Conservation (phyloP, 2,888 invertebrate species). For the Scaptomyza flava region DNA sequence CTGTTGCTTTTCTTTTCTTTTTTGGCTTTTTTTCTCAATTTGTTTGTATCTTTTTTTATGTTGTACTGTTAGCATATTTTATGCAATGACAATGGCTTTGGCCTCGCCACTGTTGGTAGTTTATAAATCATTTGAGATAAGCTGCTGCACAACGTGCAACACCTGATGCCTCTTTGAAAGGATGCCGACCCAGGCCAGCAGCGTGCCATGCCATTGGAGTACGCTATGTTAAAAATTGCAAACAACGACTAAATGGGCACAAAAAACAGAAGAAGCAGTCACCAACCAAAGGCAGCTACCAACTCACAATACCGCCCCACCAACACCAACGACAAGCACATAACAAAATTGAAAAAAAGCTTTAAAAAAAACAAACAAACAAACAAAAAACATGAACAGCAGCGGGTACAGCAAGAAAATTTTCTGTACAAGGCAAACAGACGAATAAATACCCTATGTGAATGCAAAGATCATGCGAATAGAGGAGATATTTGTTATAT, state of each 20-base stretch:
- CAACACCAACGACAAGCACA: slow-evolving; percentile 36
- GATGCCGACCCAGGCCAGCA: slow-evolving; percentile 55
- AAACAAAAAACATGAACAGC: slow-evolving; percentile 34
- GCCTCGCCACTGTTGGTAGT: slow-evolving; percentile 82
- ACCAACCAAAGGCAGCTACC: slow-evolving; percentile 32
- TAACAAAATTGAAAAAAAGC: slow-evolving; percentile 64
- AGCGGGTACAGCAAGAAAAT: slow-evolving; percentile 28
- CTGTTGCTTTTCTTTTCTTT: slow-evolving; percentile 2
- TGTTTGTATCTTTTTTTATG: slow-evolving; percentile 33
- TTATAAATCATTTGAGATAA: slow-evolving; percentile 84
- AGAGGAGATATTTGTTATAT: no score
- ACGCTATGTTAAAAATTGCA: slow-evolving; percentile 71
- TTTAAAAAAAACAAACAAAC: slow-evolving; percentile 9
- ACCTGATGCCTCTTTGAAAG: slow-evolving; percentile 81
- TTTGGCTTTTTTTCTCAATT: not conserved
- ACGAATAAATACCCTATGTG: slow-evolving; percentile 15
- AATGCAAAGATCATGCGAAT: no score
- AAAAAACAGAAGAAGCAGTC: slow-evolving; percentile 59
- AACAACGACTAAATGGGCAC: slow-evolving; percentile 73
- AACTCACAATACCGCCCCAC: not conserved
- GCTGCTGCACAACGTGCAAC: slow-evolving; percentile 82
- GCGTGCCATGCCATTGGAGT: slow-evolving; percentile 45
- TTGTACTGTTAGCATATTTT: slow-evolving; percentile 79
- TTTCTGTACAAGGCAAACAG: not conserved
- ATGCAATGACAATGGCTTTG: slow-evolving; percentile 83